phyloP scores from a whole-genome alignment of 2,797 vertebrate species.

The Sparus aurata region DNA sequence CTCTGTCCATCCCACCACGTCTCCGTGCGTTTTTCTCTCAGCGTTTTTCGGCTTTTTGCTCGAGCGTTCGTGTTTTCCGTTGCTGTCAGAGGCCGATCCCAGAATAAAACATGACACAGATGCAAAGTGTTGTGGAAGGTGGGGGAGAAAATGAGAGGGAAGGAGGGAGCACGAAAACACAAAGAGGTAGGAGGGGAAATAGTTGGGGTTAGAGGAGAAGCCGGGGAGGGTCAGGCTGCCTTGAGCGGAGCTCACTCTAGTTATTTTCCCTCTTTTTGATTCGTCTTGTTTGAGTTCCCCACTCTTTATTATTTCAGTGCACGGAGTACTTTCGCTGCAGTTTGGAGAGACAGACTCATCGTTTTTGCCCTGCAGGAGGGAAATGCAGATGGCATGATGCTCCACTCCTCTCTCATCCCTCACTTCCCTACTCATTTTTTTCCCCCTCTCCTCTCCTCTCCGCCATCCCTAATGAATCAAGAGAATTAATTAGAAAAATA shows the following conservation, averaged over 20 bases:
- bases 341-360: constrained; percentile 71
- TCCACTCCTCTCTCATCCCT: constrained; percentile 67
- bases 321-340: constrained; percentile 62
- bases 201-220: constrained; percentile 33
- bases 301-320: constrained; percentile 66
- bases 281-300: constrained; percentile 42
- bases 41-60: constrained; percentile 21
- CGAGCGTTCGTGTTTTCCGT: constrained; percentile 41
- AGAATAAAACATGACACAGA: constrained; percentile 55
- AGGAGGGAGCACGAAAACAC: not conserved
- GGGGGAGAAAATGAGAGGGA: not conserved
- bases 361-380: constrained; percentile 72
- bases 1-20: constrained; percentile 41
- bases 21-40: not conserved
- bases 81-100: constrained; percentile 52
- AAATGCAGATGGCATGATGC: constrained; percentile 79
- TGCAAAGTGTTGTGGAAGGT: constrained; percentile 43
- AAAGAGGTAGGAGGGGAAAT: constrained; percentile 34
- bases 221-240: constrained; percentile 54
- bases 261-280: constrained; percentile 61
- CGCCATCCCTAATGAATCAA: constrained; percentile 69
- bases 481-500: constrained; percentile 72
- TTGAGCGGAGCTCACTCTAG: constrained; percentile 58
- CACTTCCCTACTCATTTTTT: constrained; percentile 44
- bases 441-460: not conserved